Base-by-base conservation (phyloP, 2,113 vertebrate species). In the Psettodes erumei region DNA sequence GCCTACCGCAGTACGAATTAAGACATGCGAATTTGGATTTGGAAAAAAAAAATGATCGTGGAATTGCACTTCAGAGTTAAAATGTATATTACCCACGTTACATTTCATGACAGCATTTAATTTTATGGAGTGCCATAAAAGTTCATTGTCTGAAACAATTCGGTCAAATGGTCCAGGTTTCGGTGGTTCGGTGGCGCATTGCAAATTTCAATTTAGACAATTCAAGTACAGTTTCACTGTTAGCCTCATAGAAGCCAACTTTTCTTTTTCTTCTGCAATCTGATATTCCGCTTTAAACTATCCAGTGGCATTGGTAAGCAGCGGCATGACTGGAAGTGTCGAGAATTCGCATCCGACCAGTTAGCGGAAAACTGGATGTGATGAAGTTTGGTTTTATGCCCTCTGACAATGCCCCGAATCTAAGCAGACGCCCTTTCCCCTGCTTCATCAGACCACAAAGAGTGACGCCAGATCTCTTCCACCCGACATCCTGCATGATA, bases 11-110 rank as follows among this genome's bases (percentile, higher is more conserved):
- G 62, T 65, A 66, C 71, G 75, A 81, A 78, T 77, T 58, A 63
- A 76, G 71, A 85, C 71, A 83, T 71, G 47, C 71, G 66, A 63
- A 83, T 80, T 77, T 79, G 71, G 67, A 75, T 77, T 67, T 33
- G 54, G 10, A 74, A 75, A 76, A 48, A 3, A 74, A 75, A 76
- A 48, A 3, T 30, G 30, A 64, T 67, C 70, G 59, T 53, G 5
- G 54, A 71, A 75, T 84, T 68, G 25, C 19, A 43, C 43, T 50
- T 71, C 15, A 45, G 43, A 54, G 35, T 77, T 69, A 40, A 67
- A 77, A 74, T 81, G 53, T 37, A 64, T 62, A 72, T 79, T 53
- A 42, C 79, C 54, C 21, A 50, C 48, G 71, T 72, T 28, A 53
- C 19, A 43, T 66, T 79, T 68, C 13, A 55, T 35, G 65, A 35